phyloP scores from a whole-genome alignment of 1,140 invertebrate genomes.

The Apocrypta bakeri region DNA sequence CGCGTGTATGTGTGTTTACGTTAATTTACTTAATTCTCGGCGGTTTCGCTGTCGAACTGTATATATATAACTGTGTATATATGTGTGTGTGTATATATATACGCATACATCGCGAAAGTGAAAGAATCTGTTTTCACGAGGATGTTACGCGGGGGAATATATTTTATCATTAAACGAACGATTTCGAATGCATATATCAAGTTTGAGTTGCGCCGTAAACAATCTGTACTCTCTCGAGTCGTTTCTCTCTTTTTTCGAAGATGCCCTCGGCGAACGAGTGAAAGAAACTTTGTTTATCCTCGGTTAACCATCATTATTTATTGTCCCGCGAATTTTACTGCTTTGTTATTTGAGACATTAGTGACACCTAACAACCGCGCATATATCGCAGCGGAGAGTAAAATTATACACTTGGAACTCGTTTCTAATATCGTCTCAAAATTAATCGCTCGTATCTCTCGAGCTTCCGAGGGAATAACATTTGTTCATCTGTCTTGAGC shows the following conservation, averaged over 20 bases:
- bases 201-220: neutral
- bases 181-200: neutral
- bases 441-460: constrained; percentile 30
- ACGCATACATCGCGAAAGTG: too few species aligned
- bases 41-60: too few species aligned
- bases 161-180: neutral
- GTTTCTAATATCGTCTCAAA: constrained; percentile 4
- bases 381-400: neutral
- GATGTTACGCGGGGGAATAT: too few species aligned
- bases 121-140: too few species aligned
- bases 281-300: constrained; percentile 29
- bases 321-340: constrained; percentile 12
- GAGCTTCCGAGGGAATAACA: neutral
- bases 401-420: constrained; percentile 21
- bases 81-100: too few species aligned
- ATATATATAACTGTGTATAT: too few species aligned
- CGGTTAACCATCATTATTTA: constrained; percentile 21
- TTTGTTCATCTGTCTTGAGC: neutral
- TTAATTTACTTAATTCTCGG: neutral
- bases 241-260: neutral
- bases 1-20: neutral
- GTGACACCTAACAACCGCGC: constrained; percentile 12
- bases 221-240: neutral
- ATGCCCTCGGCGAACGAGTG: neutral
- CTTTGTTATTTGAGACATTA: constrained; percentile 36